Base-by-base conservation (phyloP, 2,113 vertebrate species). In the Carettochelys insculpta region DNA sequence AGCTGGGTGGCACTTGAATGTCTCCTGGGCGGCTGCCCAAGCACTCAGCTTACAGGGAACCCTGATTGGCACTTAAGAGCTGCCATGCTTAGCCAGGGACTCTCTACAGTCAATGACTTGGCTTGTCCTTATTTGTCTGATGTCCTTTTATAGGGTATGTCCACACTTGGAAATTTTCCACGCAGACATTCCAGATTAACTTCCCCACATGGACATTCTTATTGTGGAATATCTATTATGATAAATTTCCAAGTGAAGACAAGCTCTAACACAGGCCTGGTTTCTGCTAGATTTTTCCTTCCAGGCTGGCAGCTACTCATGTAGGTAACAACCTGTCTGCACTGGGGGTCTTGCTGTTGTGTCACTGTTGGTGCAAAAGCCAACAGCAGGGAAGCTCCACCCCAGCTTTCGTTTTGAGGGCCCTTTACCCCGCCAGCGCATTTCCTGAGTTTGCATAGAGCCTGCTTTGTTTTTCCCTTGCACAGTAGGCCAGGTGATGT, bases 311-410 rank as follows among this genome's bases (percentile, higher is more conserved):
- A 71, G 9, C 17, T 0, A 27, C 12, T 19, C 6, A 25, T 43
- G 71, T 25, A 0, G 58, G 34, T 43, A 48, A 34, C 81, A 3
- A 6, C 34, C 38, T 19, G n/a, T 80, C 77, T 14, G 77, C 34
- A 52, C 51, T 17, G 65, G 34, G 2, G n/a, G 8, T 20, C 29
- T 58, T 31, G 56, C 56, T 13, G 27, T 65, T 65, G 9, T 65
- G 61, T 31, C 31, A 65, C 16, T 1, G 8, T 3, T 11, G 47
- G 22, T 10, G 48, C 12, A 50, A 10, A n/a, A n/a, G 24, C 14
- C 4, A 4, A 0, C 0, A 0, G 0, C 13, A 65, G 0, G 82
- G 78, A 4, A 0, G 24, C 29, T 25, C 4, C 38, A 83, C 11
- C 43, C 3, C 1, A 1, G 43, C 6, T 4, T 0, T 41, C 1